A percentile compares a stretch with the other conserved stretches of the same genome.
Conservation (phyloP, 2,797 vertebrate genomes). For the Pelobates cultripes region DNA sequence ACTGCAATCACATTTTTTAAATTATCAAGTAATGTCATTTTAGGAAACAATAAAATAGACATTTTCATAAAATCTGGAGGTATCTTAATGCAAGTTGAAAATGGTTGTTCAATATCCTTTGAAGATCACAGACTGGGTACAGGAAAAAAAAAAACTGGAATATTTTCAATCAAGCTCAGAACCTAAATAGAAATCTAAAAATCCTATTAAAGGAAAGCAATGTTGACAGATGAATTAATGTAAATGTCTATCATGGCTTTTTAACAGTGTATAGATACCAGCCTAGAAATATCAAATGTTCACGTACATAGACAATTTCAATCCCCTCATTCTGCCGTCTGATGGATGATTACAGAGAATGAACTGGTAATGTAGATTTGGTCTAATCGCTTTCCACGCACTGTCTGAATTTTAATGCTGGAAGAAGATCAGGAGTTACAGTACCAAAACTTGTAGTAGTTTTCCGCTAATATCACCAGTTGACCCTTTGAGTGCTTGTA, state of each 20-base stretch:
- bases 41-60: slow-evolving; percentile 47
- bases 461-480: background rate
- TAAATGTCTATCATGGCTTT: slow-evolving; percentile 54
- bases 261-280: slow-evolving; percentile 48
- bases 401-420: slow-evolving; percentile 51
- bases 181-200: slow-evolving; percentile 54
- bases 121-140: slow-evolving; percentile 11
- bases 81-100: slow-evolving; percentile 31
- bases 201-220: slow-evolving; percentile 52
- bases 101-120: slow-evolving; percentile 26
- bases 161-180: slow-evolving; percentile 47
- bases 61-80: slow-evolving; percentile 39
- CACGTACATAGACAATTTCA: slow-evolving; percentile 54
- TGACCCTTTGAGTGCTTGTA: background rate
- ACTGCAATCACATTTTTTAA: slow-evolving; percentile 41
- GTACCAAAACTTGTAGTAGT: slow-evolving; percentile 20
- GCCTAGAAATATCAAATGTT: slow-evolving; percentile 46
- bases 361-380: slow-evolving; percentile 49
- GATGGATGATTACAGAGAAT: slow-evolving; percentile 54
- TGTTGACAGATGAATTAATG: slow-evolving; percentile 56
- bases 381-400: slow-evolving; percentile 42
- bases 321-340: slow-evolving; percentile 42
- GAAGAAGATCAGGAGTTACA: slow-evolving; percentile 22
- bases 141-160: slow-evolving; percentile 5
- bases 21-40: slow-evolving; percentile 30